Base-by-base conservation (phyloP, 2,888 invertebrate genomes). In the Carterocephalus palaemon region DNA sequence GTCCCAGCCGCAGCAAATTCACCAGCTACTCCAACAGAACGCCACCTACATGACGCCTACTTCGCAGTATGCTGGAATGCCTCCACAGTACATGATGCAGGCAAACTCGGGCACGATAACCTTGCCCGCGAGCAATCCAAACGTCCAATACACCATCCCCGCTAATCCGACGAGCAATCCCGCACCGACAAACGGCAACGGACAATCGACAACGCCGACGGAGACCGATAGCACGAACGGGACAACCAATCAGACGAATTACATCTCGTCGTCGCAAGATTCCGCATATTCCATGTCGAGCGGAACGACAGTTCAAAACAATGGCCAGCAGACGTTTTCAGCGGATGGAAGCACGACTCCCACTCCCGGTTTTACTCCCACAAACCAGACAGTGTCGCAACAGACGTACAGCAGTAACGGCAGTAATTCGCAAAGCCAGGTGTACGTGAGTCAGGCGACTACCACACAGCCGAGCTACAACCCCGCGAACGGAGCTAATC, bases 181-280 rank as follows among this genome's bases (percentile, higher is more conserved):
- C 1, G 33, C 71, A 0, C 41, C 75, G 0, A 75, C 64, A 33
- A 81, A 72, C 29, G 74, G 73, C n/a, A 81, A 71, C 40, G 76
- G 75, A 2, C 77, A 79, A 46, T 47, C 64, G 1, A 56, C 59
- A 4, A 51, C 68, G 0, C 41, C 68, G 0, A 54, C 70, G 1
- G 83, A 83, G 28, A 71, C 60, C 2, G 85, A 85, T 2, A 53
- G 62, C 2, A 48, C 65, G 1, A 77, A 75, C 10, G 75, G 73
- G 3, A 52, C 69, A 0, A 70, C 67, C 17, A 77, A 70, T 39
- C 85, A 84, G 55, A 63, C 80, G 0, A 80, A 76, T 49, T 85
- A 82, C 51, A 84, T 85, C n/a, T 75, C 84, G 0, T 78, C 82
- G 1, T 78, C 84, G 1, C 85, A 85, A 57, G 85, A 85, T 9